Evolutionary conservation across 2,888 invertebrate species (phyloP).

Genomic region (Protodeltote pygarga): DNA sequence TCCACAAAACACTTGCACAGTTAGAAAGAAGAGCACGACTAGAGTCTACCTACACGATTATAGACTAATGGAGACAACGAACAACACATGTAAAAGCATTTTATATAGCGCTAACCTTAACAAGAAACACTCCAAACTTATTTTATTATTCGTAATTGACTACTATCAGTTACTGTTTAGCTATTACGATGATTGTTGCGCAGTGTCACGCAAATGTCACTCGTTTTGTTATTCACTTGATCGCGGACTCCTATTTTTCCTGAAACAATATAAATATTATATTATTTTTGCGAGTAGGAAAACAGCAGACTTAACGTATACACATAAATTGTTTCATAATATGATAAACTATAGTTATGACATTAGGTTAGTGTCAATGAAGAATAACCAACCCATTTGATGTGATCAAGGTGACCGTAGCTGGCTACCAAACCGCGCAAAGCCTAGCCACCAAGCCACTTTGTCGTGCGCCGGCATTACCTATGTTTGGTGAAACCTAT

Average conservation of each 20-base stretch:
- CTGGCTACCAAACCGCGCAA: too few species aligned
- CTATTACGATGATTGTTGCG: slow-evolving; percentile 52
- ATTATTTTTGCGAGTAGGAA: slow-evolving; percentile 27
- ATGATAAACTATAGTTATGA: too few species aligned
- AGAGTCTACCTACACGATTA: slow-evolving; percentile 31
- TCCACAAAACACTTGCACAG: slow-evolving; percentile 46
- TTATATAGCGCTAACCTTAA: slow-evolving; percentile 31
- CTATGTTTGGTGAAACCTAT: too few species aligned
- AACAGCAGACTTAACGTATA: neutral
- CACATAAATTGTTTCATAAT: neutral
- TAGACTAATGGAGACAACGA: slow-evolving; percentile 31
- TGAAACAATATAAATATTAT: slow-evolving; percentile 57
- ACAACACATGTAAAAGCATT: slow-evolving; percentile 43
- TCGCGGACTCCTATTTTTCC: slow-evolving; percentile 45
- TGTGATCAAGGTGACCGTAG: too few species aligned
- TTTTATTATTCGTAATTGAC: slow-evolving; percentile 56
- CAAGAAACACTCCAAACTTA: slow-evolving; percentile 41
- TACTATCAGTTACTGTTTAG: slow-evolving; percentile 55
- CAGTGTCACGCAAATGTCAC: slow-evolving; percentile 72
- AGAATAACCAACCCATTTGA: too few species aligned
- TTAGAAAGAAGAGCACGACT: slow-evolving; percentile 35
- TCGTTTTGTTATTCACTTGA: slow-evolving; percentile 52
- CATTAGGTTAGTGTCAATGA: too few species aligned
- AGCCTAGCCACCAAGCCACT: too few species aligned
- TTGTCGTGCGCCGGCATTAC: too few species aligned